phyloP scores from a whole-genome alignment of 2,797 vertebrate genomes.

The Capromys pilorides region DNA sequence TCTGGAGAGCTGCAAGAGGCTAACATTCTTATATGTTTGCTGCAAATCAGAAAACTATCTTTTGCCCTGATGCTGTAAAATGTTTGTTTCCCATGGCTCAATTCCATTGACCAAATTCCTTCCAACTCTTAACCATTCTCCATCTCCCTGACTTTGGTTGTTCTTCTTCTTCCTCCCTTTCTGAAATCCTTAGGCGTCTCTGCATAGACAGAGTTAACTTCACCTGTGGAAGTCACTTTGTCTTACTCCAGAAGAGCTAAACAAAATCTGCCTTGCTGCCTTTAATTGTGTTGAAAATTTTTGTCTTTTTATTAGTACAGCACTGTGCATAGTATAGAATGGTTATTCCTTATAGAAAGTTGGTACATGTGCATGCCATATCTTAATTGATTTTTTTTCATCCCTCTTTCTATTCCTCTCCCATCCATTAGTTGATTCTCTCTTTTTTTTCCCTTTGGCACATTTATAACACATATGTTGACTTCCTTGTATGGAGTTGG shows the following conservation, averaged over 20 bases:
- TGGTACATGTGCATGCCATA: no score
- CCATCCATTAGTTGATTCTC: not conserved
- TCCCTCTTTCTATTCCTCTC: not conserved
- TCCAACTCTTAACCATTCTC: no score
- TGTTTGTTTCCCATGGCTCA: not conserved
- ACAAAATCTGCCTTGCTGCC: not conserved
- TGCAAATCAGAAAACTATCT: not conserved
- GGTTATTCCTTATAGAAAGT: no score
- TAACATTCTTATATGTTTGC: not conserved
- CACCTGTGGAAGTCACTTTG: not conserved
- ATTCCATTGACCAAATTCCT: not conserved
- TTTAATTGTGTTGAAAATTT: not conserved
- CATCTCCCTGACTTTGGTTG: not conserved
- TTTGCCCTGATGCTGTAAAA: not conserved
- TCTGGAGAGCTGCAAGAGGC: not conserved
- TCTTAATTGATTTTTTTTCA: not conserved
- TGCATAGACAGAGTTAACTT: not conserved
- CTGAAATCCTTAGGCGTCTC: not conserved
- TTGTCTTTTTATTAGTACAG: not conserved
- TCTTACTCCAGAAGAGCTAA: fast-evolving
- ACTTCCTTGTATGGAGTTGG: not conserved
- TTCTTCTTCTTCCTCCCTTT: not conserved
- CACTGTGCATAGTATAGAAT: not conserved
- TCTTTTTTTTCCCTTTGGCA: not conserved
- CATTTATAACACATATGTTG: not conserved